Evolutionary conservation across 2,888 invertebrate genomes (phyloP), one percentile per base, ranked within the genome.

Genomic region (Malachius bipustulatus): DNA sequence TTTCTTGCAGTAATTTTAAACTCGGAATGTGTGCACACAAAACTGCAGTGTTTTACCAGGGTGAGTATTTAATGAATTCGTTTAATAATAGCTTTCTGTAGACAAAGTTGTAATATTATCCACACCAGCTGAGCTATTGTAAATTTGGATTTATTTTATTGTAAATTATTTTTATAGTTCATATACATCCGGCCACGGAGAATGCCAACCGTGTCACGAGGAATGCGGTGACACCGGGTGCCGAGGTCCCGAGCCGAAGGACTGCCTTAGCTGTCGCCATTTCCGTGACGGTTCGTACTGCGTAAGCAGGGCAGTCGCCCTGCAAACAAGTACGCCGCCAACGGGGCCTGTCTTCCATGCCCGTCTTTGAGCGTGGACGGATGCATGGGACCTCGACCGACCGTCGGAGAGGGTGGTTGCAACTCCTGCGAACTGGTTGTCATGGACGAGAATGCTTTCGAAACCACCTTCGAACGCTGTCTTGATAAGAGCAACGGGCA

Each of bases 371-470:
- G 94, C 58, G 72, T 77, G n/a, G 80, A 77, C 43, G 91, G 93
- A 12, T 97, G 97, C 59, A 77, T 80, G 0, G 97, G 97, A 1
- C 88, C 93, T 0, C 72, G 69, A 9, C 82, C 85, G 50, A 82
- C 77, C 3, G 79, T 96, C 3, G 87, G 88, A 0, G 63, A 63
- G 1, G 77, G 77, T 4, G 97, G 89, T 2, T 98, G 97, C 56
- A 82, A 82, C 47, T 82, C 83, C 3, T 98, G 97, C 60, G 82
- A 83, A 47, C 81, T 87, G 55, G 94, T 90, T 2, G 82, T 94
- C 36, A 81, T 90, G 50, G 80, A 80, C 47, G 73, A 70, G 29
- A 69, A 73, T 38, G 73, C 75, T 10, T n/a, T n/a, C n/a, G n/a
- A n/a, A n/a, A n/a, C 75, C 10, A 74, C 73, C 2, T 76, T 85